These are phyloP conservation scores for Schizotus pectinicornis DNA, from an alignment of 2,888 invertebrate species.

Conservation along the genomic window DNA sequence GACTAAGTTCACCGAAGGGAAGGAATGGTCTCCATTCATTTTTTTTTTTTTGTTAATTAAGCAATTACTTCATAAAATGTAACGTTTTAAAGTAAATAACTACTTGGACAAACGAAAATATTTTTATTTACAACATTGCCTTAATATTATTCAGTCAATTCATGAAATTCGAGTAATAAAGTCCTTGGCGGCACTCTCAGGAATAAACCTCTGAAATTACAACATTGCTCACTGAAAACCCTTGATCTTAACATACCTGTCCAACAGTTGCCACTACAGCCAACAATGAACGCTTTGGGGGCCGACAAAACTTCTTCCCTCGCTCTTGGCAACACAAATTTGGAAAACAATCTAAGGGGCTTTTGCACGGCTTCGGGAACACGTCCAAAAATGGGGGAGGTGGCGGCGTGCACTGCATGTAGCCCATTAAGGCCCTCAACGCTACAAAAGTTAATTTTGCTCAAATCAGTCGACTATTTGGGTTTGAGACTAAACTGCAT, in stretches of 20 bases:
- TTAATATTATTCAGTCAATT: slow-evolving; percentile 16
- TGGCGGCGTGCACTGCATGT: slow-evolving; percentile 75
- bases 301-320: slow-evolving; percentile 73
- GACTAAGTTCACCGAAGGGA: slow-evolving; percentile 29
- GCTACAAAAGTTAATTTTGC: slow-evolving; percentile 42
- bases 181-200: slow-evolving; percentile 43
- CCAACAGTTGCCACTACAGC: slow-evolving; percentile 69
- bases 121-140: slow-evolving; percentile 18
- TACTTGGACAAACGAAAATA: neutral
- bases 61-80: too few species aligned
- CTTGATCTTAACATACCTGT: slow-evolving; percentile 58
- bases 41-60: slow-evolving; percentile 9
- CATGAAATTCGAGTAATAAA: slow-evolving; percentile 43
- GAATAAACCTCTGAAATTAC: slow-evolving; percentile 44
- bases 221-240: neutral
- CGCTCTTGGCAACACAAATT: slow-evolving; percentile 81
- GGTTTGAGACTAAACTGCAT: too few species aligned
- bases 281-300: slow-evolving; percentile 74
- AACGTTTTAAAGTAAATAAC: slow-evolving; percentile 2
- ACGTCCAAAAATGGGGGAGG: slow-evolving; percentile 72
- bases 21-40: neutral
- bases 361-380: slow-evolving; percentile 74
- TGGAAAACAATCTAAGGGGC: slow-evolving; percentile 78
- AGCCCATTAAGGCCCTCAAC: slow-evolving; percentile 61
- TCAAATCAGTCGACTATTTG: too few species aligned